Percentiles rank a stretch among this genome's conserved stretches.
phyloP scores from a whole-genome alignment of 2,797 vertebrate genomes.

The Leptodactylus fallax region DNA sequence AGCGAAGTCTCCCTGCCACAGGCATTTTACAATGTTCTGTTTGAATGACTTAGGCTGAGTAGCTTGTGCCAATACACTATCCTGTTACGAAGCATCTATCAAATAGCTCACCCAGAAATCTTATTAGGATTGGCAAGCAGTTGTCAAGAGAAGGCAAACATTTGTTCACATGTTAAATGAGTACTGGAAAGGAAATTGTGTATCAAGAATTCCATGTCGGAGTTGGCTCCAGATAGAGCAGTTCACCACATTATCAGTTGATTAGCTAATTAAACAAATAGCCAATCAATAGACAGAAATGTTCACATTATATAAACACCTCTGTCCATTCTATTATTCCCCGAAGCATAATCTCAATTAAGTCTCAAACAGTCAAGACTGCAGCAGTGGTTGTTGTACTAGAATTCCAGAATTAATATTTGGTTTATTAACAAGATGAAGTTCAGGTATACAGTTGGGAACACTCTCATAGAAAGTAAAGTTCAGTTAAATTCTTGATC shows the following conservation, averaged over 20 bases:
- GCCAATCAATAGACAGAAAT: constrained; percentile 20
- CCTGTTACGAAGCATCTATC: constrained; percentile 2
- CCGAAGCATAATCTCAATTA: constrained; percentile 23
- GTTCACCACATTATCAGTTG: constrained; percentile 23
- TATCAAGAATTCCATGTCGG: constrained; percentile 7
- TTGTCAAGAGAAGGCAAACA: constrained; percentile 22
- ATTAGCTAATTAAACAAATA: constrained; percentile 45
- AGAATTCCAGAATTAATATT: constrained; percentile 10
- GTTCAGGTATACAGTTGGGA: not conserved
- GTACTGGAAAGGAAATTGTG: constrained; percentile 18
- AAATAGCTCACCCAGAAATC: constrained; percentile 22
- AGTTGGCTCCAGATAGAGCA: not conserved
- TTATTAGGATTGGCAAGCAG: constrained; percentile 30
- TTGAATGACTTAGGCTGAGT: constrained; percentile 8
- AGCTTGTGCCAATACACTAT: constrained; percentile 2
- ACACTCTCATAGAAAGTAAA: not conserved
- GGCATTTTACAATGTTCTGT: not conserved
- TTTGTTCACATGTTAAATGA: constrained; percentile 38
- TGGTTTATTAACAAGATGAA: constrained; percentile 18
- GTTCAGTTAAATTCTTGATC: not conserved
- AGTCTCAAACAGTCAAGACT: not conserved
- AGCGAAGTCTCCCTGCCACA: not conserved
- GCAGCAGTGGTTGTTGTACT: too few relatives aligned
- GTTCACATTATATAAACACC: constrained; percentile 26
- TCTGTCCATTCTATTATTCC: not conserved